Conservation (phyloP, 2,888 invertebrate species). For the Stomorhina lunata region DNA sequence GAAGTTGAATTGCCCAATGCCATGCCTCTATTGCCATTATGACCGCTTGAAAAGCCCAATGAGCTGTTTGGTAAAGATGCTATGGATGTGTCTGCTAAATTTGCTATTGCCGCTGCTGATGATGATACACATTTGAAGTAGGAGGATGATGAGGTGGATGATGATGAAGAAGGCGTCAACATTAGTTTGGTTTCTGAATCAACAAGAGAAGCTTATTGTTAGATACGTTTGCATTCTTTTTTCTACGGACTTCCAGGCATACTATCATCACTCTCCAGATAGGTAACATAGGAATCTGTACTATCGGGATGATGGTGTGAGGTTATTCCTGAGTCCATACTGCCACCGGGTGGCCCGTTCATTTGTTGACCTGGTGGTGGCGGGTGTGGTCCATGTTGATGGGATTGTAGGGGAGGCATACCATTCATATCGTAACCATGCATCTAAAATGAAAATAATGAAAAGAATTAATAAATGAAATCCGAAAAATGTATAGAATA, state of each 20-base stretch:
- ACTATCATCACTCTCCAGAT: constrained; percentile 93
- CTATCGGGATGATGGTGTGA: constrained; percentile 88
- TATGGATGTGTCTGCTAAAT: constrained; percentile 74
- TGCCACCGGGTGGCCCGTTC: constrained; percentile 80
- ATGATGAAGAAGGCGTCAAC: constrained; percentile 75
- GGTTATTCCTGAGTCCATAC: constrained; percentile 81
- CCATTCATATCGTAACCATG: constrained; percentile 91
- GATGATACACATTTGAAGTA: constrained; percentile 33
- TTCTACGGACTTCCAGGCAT: constrained; percentile 87
- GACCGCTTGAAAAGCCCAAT: constrained; percentile 9
- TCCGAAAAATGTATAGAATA: background rate
- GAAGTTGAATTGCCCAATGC: constrained; percentile 66
- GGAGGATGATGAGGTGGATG: constrained; percentile 68
- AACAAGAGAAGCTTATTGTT: constrained; percentile 80
- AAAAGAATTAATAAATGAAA: background rate
- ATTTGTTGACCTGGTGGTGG: constrained; percentile 81
- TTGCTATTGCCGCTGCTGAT: constrained; percentile 68
- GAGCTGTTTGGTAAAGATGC: constrained; percentile 74
- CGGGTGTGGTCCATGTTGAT: constrained; percentile 81
- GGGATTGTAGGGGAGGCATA: constrained; percentile 80
- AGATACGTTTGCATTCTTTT: constrained; percentile 77
- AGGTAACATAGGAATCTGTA: constrained; percentile 93
- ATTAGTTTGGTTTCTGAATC: constrained; percentile 79
- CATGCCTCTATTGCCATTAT: constrained; percentile 34
- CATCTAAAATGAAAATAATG: constrained; percentile 84